These are phyloP conservation scores for Hapalemur alaotrensis DNA, from an alignment of 2,797 vertebrate genomes.

Conservation along the genomic window DNA sequence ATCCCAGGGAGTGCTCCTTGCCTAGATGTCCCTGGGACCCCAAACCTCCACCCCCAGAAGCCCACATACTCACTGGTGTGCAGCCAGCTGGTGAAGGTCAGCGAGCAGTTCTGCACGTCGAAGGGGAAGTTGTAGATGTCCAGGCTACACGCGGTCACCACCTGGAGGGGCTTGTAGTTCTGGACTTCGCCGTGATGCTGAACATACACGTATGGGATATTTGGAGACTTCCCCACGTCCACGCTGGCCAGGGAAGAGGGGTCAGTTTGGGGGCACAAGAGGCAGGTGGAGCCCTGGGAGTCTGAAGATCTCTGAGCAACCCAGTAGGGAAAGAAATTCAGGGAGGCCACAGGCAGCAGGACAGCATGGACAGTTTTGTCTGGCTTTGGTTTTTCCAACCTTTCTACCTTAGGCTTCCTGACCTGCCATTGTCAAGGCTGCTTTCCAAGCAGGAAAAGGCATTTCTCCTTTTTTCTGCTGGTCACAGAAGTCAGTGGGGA, in stretches of 20 bases:
- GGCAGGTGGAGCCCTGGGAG: neutral
- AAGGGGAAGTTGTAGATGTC: conserved; percentile 99
- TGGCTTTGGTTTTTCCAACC: neutral
- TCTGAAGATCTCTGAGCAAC: neutral
- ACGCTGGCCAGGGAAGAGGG: conserved; percentile 86
- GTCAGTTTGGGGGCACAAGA: neutral
- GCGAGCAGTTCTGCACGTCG: conserved; percentile 97
- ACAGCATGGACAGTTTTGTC: neutral
- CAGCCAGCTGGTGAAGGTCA: conserved; percentile 99
- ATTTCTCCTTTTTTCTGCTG: neutral
- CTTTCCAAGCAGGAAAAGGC: neutral
- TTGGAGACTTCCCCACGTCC: conserved; percentile 96
- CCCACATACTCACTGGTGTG: conserved; percentile 88
- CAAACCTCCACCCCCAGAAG: neutral
- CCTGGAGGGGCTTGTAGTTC: conserved; percentile 98
- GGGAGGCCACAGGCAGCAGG: neutral
- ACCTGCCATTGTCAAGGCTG: neutral
- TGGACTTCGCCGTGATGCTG: conserved; percentile 89
- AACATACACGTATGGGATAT: conserved; percentile 96
- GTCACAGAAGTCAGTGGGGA: neutral
- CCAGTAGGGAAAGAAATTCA: neutral
- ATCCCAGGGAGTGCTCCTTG: neutral
- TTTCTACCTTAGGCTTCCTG: neutral
- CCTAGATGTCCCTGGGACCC: accelerated
- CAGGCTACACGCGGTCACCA: conserved; percentile 96